Percentiles rank a stretch among this genome's conserved stretches.
Evolutionary conservation across 2,888 invertebrate species (phyloP).

Genomic region (Clostera curtula): DNA sequence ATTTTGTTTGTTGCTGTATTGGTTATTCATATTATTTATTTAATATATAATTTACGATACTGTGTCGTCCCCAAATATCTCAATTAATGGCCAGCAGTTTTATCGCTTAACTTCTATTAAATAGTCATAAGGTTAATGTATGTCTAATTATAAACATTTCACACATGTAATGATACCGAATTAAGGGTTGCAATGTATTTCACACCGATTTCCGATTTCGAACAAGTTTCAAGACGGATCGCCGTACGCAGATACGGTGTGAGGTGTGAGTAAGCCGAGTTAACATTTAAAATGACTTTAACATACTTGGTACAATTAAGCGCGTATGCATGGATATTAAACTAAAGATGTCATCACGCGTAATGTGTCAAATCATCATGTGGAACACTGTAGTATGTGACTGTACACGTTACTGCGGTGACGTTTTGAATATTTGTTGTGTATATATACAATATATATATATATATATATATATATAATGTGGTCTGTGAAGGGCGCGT

Average conservation of each 20-base stretch:
- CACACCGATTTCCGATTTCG: too few relatives aligned
- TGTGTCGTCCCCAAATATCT: conserved; percentile 32
- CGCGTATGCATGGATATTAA: conserved; percentile 11
- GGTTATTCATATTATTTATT: conserved; percentile 10
- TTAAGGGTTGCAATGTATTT: too few relatives aligned
- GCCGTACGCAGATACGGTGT: too few relatives aligned
- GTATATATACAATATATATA: too few relatives aligned
- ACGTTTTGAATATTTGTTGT: conserved; percentile 25
- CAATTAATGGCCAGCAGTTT: conserved; percentile 48
- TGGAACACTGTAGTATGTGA: conserved; percentile 8
- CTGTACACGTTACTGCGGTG: conserved; percentile 14
- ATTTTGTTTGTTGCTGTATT: neutral
- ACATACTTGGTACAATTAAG: conserved; percentile 18
- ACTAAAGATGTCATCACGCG: conserved; percentile 11
- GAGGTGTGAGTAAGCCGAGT: too few relatives aligned
- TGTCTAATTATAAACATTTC: conserved; percentile 27
- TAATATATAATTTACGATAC: conserved; percentile 14
- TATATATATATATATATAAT: conserved; percentile 34
- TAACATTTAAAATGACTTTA: conserved; percentile 17
- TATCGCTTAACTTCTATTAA: conserved; percentile 30
- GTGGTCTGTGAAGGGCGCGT: conserved; percentile 43
- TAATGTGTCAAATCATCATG: too few relatives aligned
- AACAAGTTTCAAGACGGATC: too few relatives aligned
- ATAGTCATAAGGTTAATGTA: conserved; percentile 37
- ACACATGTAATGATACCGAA: conserved; percentile 34